Conservation (phyloP, 2,797 vertebrate species). For the Zenarchopterus dispar region DNA sequence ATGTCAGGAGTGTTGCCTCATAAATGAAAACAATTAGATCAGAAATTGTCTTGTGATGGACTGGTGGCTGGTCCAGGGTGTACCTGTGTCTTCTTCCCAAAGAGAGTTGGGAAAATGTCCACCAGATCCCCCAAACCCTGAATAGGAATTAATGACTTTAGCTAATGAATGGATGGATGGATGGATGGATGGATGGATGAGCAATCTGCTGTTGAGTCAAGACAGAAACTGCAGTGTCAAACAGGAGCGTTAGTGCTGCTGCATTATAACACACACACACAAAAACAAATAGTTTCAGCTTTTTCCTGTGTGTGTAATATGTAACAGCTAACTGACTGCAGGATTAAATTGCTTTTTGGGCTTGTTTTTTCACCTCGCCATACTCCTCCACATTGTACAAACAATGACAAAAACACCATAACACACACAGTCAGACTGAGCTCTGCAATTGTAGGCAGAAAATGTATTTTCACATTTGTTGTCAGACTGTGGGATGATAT, state of each 20-base stretch:
- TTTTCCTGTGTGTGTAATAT: conserved; percentile 60
- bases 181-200: conserved; percentile 15
- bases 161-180: no score
- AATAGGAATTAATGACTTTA: no score
- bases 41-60: no score
- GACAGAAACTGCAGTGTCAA: conserved; percentile 44
- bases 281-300: conserved; percentile 58
- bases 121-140: no score
- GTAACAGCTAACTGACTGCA: conserved; percentile 56
- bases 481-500: conserved; percentile 40
- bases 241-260: conserved; percentile 41
- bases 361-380: conserved; percentile 57
- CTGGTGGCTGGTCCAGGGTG: no score
- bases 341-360: conserved; percentile 59
- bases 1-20: no score
- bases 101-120: no score
- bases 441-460: conserved; percentile 50
- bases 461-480: conserved; percentile 50
- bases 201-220: conserved; percentile 26
- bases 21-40: no score
- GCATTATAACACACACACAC: conserved; percentile 48
- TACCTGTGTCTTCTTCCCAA: no score
- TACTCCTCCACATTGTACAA: conserved; percentile 31
- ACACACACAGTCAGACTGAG: conserved; percentile 47
- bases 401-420: conserved; percentile 30